A percentile compares a stretch with the other conserved stretches of the same genome.
These are phyloP conservation scores for Dolichallabes microphthalmus DNA, from an alignment of 2,113 vertebrate genomes.

Conservation along the genomic window DNA sequence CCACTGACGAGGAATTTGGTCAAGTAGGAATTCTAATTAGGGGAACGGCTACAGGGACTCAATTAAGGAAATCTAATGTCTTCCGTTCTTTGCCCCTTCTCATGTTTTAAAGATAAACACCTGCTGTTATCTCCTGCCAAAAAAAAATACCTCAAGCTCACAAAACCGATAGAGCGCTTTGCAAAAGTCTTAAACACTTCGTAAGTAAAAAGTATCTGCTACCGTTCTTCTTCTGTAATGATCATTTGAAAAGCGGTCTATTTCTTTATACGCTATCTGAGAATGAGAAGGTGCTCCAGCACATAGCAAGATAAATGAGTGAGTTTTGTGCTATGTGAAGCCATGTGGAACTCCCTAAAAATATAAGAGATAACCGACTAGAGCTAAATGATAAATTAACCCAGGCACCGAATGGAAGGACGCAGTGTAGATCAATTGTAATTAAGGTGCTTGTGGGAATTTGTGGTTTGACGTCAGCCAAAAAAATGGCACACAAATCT, in stretches of 20 bases:
- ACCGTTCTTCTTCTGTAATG: not conserved
- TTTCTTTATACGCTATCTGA: not conserved
- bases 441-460: constrained; percentile 11
- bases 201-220: no score
- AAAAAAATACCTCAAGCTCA: not conserved
- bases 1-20: not conserved
- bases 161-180: no score
- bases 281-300: not conserved
- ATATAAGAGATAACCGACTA: constrained; percentile 20
- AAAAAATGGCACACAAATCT: constrained; percentile 2
- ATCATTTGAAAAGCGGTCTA: not conserved
- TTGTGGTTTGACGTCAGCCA: not conserved
- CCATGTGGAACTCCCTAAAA: not conserved
- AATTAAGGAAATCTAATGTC: not conserved
- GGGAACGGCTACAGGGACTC: not conserved
- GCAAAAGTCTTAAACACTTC: no score
- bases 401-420: constrained; percentile 5
- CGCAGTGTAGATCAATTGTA: constrained; percentile 7
- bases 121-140: not conserved
- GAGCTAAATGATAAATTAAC: constrained; percentile 37
- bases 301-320: not conserved
- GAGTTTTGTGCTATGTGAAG: not conserved
- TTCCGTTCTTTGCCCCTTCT: not conserved
- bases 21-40: not conserved
- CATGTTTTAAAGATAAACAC: not conserved